phyloP scores from a whole-genome alignment of 2,888 invertebrate species.

The Eristalis intricaria region DNA sequence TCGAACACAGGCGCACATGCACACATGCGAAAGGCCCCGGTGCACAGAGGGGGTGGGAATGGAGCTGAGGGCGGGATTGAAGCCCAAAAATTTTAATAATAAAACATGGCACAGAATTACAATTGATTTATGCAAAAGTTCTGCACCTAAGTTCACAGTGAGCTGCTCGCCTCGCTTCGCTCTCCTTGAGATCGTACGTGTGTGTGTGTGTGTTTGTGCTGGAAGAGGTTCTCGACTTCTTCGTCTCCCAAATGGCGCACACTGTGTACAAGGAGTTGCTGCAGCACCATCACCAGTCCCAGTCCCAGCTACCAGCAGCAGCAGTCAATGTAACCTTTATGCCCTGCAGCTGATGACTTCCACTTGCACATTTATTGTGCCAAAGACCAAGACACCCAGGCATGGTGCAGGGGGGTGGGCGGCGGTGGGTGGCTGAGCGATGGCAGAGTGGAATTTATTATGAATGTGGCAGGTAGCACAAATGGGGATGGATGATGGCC shows the following conservation, averaged over 20 bases:
- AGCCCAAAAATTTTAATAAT: conserved; percentile 71
- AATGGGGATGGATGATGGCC: conserved; percentile 67
- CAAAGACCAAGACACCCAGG: conserved; percentile 8
- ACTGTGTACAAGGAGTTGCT: conserved; percentile 48
- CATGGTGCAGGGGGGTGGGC: neutral
- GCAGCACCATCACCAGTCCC: conserved; percentile 19
- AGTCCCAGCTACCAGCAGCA: conserved; percentile 33
- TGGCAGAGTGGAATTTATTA: conserved; percentile 67
- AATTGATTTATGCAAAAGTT: conserved; percentile 72
- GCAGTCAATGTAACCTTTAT: conserved; percentile 67
- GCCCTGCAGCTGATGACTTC: conserved; percentile 71
- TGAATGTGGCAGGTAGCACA: conserved; percentile 69
- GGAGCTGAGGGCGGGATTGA: conserved; percentile 52
- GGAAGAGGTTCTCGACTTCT: conserved; percentile 26
- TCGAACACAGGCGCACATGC: neutral
- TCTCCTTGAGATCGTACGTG: conserved; percentile 21
- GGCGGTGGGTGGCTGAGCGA: neutral
- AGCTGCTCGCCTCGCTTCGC: conserved; percentile 9
- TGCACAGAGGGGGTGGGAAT: neutral
- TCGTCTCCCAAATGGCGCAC: conserved; percentile 36
- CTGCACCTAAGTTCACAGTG: conserved; percentile 65
- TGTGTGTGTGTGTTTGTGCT: neutral
- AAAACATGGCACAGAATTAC: conserved; percentile 72
- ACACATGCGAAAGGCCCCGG: too few relatives aligned
- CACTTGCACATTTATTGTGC: conserved; percentile 70